Conservation (phyloP, 2,113 vertebrate species). For the Hemiscyllium ocellatum region DNA sequence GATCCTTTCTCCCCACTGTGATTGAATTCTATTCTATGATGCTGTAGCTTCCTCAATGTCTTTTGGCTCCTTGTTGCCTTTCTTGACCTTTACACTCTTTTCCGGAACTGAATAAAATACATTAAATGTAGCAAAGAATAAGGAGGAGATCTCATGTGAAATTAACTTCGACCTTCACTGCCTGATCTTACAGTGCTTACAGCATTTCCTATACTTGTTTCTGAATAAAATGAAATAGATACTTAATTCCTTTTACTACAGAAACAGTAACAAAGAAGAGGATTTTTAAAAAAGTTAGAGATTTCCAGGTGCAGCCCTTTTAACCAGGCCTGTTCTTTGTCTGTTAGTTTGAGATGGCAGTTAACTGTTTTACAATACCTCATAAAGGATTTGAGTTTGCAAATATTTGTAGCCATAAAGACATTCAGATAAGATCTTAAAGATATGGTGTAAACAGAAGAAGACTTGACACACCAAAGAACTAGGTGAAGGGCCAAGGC, state of each 20-base stretch:
- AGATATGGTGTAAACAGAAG: not conserved
- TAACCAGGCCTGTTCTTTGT: not conserved
- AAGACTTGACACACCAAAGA: not conserved
- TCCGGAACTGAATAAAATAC: not conserved
- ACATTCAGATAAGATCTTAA: not conserved
- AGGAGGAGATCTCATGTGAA: not conserved
- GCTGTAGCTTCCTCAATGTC: not conserved
- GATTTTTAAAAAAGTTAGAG: not conserved
- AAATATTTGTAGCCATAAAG: not conserved
- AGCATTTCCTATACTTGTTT: not conserved
- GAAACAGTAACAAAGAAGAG: not conserved
- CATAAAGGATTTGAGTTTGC: not conserved
- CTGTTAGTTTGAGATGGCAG: not conserved
- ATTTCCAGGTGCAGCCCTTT: not conserved
- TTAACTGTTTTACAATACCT: not conserved
- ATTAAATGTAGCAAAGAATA: not conserved
- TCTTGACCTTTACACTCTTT: not conserved
- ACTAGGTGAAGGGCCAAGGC: not conserved
- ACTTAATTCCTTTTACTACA: not conserved
- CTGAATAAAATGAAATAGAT: not conserved
- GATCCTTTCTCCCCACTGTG: not conserved
- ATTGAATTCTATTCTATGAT: too few species aligned
- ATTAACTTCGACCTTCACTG: not conserved
- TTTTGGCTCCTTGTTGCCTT: not conserved
- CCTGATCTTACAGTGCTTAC: not conserved